Evolutionary conservation across 1,140 invertebrate genomes (phyloP), one percentile per base, ranked within the genome.

Genomic region (Lepeophtheirus salmonis): DNA sequence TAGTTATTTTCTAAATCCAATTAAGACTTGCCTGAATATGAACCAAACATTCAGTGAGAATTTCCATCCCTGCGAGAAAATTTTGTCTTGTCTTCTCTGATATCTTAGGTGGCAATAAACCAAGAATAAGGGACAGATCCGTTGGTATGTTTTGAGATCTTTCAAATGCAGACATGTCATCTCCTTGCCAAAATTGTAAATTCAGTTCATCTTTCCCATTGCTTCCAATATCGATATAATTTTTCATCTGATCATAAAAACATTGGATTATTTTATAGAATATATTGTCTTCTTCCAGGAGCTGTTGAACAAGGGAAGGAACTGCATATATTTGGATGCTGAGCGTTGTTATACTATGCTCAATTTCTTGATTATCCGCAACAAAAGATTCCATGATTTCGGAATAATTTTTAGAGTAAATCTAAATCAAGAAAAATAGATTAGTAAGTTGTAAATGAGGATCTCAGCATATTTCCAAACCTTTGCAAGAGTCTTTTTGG

Each of bases 251-350:
- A n/a, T 41, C n/a, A 21, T 16, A 16, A 21, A 52, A 52, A 21
- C 21, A 52, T 21, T 85, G 83, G 61, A 96, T 69, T 1, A 97
- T 72, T n/a, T 84, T 81, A 67, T 82, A 80, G 1, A 97, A 72
- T 1, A 87, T 84, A 68, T 91, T 83, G 67, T 92, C 83, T 59
- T 89, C 76, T 1, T 82, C 84, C 50, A 97, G 91, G 18, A 97
- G 75, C 70, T 84, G 79, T 67, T 91, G 86, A 0, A 90, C 89
- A 55, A 98, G 75, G 17, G 90, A 91, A 2, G 92, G 89, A 24
- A 96, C 91, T 2, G 95, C 97, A 71, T 89, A 97, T 50, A 97
- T 74, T 73, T 96, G 95, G 25, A 98, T 91, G 3, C 89, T 87
- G 20, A 97, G 74, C 2, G 87, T 91, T 4, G 88, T 86, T 14